Conservation (phyloP, 2,113 vertebrate genomes). For the Buteo buteo region DNA sequence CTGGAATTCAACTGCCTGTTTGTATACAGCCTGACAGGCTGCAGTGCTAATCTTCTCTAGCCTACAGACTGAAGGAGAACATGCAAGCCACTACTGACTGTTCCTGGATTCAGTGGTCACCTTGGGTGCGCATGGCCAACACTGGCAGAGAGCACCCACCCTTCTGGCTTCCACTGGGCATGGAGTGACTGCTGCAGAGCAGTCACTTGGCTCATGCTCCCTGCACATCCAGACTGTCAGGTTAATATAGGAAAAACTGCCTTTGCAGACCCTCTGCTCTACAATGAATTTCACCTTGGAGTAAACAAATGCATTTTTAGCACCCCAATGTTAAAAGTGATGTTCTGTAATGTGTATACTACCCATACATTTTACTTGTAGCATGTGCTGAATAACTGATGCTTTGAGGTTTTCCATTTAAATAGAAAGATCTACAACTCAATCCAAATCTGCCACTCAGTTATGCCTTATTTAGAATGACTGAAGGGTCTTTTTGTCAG, state of each 20-base stretch:
- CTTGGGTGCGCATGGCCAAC: background rate
- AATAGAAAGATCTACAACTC: background rate
- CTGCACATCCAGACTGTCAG: background rate
- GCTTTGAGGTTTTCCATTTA: background rate
- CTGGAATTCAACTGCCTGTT: background rate
- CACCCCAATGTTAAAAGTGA: background rate
- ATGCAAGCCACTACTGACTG: background rate
- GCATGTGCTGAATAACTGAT: background rate
- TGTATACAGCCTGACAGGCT: background rate
- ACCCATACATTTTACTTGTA: background rate
- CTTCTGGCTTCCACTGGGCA: background rate
- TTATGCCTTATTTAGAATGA: background rate
- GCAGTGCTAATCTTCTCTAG: background rate
- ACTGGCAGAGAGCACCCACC: background rate
- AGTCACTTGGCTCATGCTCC: background rate
- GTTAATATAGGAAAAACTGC: background rate
- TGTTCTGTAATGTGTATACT: background rate
- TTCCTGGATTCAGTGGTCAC: background rate
- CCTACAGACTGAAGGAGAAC: background rate
- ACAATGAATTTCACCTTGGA: background rate
- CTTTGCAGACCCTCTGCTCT: background rate
- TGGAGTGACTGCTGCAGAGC: background rate
- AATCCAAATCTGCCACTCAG: background rate
- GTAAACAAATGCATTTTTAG: background rate
- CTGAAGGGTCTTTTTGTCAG: background rate